phyloP scores from a whole-genome alignment of 2,113 vertebrate species.

The Gambusia holbrooki region DNA sequence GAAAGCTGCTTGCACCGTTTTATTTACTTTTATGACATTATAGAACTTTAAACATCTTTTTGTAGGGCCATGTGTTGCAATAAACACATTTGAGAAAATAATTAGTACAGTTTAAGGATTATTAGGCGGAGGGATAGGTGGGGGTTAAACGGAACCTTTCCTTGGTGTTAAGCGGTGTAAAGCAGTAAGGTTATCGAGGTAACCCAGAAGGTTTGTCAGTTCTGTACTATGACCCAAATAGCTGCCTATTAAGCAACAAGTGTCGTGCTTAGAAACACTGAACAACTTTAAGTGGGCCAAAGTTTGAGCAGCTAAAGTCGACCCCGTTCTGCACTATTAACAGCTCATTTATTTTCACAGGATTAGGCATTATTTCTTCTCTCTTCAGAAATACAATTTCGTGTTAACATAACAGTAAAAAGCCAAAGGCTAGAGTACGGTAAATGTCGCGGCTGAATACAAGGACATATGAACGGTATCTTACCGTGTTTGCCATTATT shows the following conservation, averaged over 20 bases:
- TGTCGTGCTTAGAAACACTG: background rate
- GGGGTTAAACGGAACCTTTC: too few species aligned
- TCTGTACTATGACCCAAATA: slow-evolving; percentile 9
- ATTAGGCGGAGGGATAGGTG: too few species aligned
- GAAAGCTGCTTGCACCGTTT: too few species aligned
- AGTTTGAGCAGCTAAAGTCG: slow-evolving; percentile 16
- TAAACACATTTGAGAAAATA: too few species aligned
- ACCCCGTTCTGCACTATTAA: background rate
- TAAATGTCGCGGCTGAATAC: background rate
- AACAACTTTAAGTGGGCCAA: slow-evolving; percentile 22
- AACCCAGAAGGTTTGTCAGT: background rate
- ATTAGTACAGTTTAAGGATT: too few species aligned
- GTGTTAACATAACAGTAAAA: background rate
- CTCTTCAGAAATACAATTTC: background rate
- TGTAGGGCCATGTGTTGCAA: too few species aligned
- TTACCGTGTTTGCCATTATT: slow-evolving; percentile 57
- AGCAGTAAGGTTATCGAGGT: background rate
- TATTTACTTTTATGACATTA: too few species aligned
- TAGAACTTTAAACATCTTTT: too few species aligned
- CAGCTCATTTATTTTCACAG: background rate
- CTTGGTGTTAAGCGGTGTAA: too few species aligned
- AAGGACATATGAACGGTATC: background rate
- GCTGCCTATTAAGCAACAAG: slow-evolving; percentile 5
- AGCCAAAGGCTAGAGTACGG: background rate
- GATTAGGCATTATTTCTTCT: background rate